phyloP scores from a whole-genome alignment of 2,888 invertebrate genomes.

The Carpatolechia fugitivella region DNA sequence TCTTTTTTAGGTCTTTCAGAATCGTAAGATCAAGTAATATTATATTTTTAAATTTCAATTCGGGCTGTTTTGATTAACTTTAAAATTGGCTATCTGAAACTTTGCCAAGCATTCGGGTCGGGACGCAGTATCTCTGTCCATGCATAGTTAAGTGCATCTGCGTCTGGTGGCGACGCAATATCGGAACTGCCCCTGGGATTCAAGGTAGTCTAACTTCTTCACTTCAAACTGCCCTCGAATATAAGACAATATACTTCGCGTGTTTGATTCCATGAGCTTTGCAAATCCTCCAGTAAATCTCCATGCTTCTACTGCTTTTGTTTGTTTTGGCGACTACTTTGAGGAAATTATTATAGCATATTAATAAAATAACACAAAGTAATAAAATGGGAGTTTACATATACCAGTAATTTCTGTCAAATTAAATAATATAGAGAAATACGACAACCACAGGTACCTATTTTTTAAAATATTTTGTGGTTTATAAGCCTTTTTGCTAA shows the following conservation, averaged over 20 bases:
- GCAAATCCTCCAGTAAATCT: conserved; percentile 4
- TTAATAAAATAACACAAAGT: no score
- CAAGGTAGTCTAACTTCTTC: conserved; percentile 57
- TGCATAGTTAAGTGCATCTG: conserved; percentile 74
- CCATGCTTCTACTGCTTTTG: no score
- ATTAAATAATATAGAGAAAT: no score
- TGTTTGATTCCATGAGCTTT: conserved; percentile 11
- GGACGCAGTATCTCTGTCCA: conserved; percentile 64
- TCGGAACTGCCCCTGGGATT: conserved; percentile 48
- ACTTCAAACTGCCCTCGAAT: conserved; percentile 21
- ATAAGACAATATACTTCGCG: neutral
- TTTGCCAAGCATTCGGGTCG: conserved; percentile 55
- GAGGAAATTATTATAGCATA: no score
- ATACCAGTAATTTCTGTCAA: no score
- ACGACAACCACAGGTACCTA: no score
- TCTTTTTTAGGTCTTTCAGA: neutral
- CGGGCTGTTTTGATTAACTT: conserved; percentile 36
- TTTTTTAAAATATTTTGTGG: no score
- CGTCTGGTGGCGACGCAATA: conserved; percentile 71
- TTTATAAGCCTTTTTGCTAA: no score
- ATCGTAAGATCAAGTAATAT: neutral
- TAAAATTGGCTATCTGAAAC: conserved; percentile 55
- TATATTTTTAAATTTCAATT: conserved; percentile 7
- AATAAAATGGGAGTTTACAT: no score
- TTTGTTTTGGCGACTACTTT: no score